A percentile compares a stretch with the other conserved stretches of the same genome.
phyloP scores from a whole-genome alignment of 2,797 vertebrate species.

The Scolopax bukidnonensis region DNA sequence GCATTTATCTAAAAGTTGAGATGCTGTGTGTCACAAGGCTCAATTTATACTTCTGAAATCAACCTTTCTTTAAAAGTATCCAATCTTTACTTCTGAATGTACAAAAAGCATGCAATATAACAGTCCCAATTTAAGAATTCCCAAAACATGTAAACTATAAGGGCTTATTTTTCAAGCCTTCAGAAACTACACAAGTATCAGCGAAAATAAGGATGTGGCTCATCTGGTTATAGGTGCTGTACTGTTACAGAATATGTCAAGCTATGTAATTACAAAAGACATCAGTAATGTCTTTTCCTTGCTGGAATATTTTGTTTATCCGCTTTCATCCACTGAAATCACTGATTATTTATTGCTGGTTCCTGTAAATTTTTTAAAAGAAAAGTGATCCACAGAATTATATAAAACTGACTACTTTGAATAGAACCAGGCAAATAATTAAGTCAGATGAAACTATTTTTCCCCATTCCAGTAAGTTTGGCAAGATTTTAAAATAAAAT shows the following conservation, averaged over 20 bases:
- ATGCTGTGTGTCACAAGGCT: not conserved
- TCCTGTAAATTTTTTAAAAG: not conserved
- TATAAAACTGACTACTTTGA: not conserved
- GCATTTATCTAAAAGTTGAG: not conserved
- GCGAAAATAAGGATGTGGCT: not conserved
- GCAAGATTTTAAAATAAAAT: not conserved
- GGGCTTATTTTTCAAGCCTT: not conserved
- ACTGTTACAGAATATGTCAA: not conserved
- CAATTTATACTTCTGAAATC: not conserved
- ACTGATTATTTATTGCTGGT: not conserved
- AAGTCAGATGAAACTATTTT: not conserved
- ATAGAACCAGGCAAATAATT: not conserved
- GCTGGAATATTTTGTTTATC: not conserved
- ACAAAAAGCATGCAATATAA: not conserved
- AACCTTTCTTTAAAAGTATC: not conserved
- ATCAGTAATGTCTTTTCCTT: not conserved
- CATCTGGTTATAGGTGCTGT: not conserved
- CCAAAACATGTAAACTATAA: accelerated
- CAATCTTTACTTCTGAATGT: not conserved
- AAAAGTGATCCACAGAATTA: not conserved
- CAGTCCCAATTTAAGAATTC: not conserved
- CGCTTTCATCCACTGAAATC: not conserved
- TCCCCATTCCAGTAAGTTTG: not conserved
- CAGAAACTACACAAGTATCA: not conserved
- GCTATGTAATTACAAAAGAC: not conserved